Evolutionary conservation across 2,888 invertebrate genomes (phyloP), one percentile per base, ranked within the genome.

Genomic region (Scelioninae gen. 1): DNA sequence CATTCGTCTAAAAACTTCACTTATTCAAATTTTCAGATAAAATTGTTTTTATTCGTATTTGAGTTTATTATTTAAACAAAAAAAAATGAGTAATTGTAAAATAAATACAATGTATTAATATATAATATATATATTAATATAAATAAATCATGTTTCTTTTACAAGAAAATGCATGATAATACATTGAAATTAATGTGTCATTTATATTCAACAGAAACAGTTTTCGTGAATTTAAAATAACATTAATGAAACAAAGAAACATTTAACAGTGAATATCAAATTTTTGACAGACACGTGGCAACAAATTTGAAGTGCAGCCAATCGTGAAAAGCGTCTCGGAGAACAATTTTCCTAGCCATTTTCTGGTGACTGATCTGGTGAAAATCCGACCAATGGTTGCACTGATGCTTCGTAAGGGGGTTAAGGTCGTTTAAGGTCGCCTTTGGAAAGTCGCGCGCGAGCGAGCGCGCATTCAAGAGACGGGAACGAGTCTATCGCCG

Each of bases 351-450:
- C 75, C 43, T 31, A 31, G 31, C 45, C 31, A 16, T 16, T 68
- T 29, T 23, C 49, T 38, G 65, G 11, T 43, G 72, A 82, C 74
- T n/a, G n/a, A n/a, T n/a, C n/a, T n/a, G n/a, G n/a, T n/a, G n/a
- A 62, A 82, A 82, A 79, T 74, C 49, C 58, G 49, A 55, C 68
- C 47, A 68, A 58, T 62, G 81, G 77, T 66, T 53, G 51, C 78
- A 47, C 40, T 68, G 83, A 72, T 51, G 65, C 69, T 51, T 51
- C 40, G 49, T 71, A 80, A 84, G 71, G 74, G 85, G 85, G 85
- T 83, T 85, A 85, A 85, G 85, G 85, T 83, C 85, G 85, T 85
- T 85, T 85, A 85, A 85, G 85, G 85, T 85, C 83, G 83, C 82
- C 82, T 82, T 82, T 85, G 85, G 85, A 85, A 85, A 85, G 85